Conservation (phyloP, 2,113 vertebrate genomes). For the Hemicordylus capensis region DNA sequence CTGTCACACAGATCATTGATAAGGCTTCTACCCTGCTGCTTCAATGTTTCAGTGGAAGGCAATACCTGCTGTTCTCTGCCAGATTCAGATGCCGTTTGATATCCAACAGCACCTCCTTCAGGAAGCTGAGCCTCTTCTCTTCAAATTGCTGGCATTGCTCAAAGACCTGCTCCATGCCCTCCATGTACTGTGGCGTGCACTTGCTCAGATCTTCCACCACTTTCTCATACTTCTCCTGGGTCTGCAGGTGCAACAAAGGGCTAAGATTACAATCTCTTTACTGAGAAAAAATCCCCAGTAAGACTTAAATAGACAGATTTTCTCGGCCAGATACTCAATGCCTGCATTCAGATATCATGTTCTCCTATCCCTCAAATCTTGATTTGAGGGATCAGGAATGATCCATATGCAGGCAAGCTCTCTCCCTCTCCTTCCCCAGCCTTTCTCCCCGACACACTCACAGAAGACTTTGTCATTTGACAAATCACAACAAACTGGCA, state of each 20-base stretch:
- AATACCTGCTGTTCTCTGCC: constrained; percentile 91
- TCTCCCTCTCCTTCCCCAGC: too few relatives aligned
- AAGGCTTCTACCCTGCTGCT: background rate
- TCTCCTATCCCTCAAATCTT: too few relatives aligned
- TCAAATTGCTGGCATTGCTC: constrained; percentile 98
- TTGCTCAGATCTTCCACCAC: constrained; percentile 94
- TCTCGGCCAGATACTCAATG: background rate
- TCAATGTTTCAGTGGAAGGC: rapidly evolving
- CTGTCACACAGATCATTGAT: background rate
- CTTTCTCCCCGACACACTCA: too few relatives aligned
- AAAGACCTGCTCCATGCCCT: constrained; percentile 97
- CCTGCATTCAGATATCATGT: too few relatives aligned
- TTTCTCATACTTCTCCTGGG: constrained; percentile 97
- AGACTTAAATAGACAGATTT: background rate
- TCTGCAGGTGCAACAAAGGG: constrained; percentile 68
- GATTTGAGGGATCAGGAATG: too few relatives aligned
- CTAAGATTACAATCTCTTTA: background rate
- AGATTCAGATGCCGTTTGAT: constrained; percentile 97
- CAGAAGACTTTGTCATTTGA: too few relatives aligned
- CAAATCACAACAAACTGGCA: too few relatives aligned
- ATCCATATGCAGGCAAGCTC: too few relatives aligned
- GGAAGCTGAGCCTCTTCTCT: constrained; percentile 94
- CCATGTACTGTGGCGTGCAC: constrained; percentile 92
- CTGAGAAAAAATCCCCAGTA: background rate
- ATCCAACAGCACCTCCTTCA: constrained; percentile 95